Percentiles rank a stretch among this genome's conserved stretches.
Conservation (phyloP, 2,888 invertebrate species). For the Drosophila parthenogenetica region DNA sequence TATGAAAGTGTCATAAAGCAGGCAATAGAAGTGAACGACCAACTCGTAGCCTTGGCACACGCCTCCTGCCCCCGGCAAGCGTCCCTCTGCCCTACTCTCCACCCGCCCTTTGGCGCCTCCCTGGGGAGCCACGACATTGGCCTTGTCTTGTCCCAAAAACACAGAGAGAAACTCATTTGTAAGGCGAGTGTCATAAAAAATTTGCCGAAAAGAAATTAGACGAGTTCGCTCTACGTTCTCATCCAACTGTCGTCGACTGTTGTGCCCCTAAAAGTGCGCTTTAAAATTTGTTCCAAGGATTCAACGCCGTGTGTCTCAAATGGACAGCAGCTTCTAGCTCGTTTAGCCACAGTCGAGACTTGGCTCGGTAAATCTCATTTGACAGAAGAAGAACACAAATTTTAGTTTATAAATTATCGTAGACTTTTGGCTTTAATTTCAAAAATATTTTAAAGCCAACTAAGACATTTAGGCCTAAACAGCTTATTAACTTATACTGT, state of each 20-base stretch:
- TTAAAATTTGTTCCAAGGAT: slow-evolving; percentile 55
- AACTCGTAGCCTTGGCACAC: slow-evolving; percentile 37
- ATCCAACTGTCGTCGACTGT: slow-evolving; percentile 36
- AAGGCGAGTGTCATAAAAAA: slow-evolving; percentile 67
- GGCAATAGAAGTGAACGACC: slow-evolving; percentile 80
- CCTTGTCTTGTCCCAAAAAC: slow-evolving; percentile 59
- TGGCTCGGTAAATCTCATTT: slow-evolving; percentile 3
- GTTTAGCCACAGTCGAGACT: slow-evolving; percentile 23
- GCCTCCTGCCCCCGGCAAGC: neutral
- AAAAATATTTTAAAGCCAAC: too few relatives aligned
- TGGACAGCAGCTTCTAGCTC: slow-evolving; percentile 2
- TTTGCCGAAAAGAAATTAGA: slow-evolving; percentile 67
- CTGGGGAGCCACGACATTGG: slow-evolving; percentile 47
- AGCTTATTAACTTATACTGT: too few relatives aligned
- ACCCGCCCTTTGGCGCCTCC: slow-evolving; percentile 17
- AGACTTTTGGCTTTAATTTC: neutral
- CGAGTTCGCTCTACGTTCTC: slow-evolving; percentile 9
- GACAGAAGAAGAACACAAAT: neutral
- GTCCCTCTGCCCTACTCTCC: rapidly evolving
- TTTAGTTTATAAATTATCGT: neutral
- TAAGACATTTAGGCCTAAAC: too few relatives aligned
- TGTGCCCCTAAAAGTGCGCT: slow-evolving; percentile 56
- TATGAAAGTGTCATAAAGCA: slow-evolving; percentile 81
- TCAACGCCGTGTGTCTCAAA: slow-evolving; percentile 4
- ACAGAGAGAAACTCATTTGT: slow-evolving; percentile 69